These are phyloP conservation scores for Cochlearius cochlearius DNA, from an alignment of 2,113 vertebrate genomes.

Conservation along the genomic window DNA sequence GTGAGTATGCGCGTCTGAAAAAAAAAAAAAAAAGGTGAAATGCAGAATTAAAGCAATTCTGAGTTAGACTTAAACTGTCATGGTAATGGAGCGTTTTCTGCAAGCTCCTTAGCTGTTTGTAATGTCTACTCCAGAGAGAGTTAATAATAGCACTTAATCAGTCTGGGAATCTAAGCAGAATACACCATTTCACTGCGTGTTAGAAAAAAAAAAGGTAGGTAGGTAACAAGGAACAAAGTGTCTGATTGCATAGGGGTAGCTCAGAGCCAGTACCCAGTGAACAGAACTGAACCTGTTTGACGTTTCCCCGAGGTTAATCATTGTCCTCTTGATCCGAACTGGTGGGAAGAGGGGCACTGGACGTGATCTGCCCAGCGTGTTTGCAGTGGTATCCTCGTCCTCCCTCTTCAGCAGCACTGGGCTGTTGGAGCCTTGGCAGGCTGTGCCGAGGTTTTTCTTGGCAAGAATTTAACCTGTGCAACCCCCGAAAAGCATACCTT, in stretches of 20 bases:
- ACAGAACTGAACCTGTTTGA: not conserved
- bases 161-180: not conserved
- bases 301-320: fast-evolving
- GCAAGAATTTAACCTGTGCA: not conserved
- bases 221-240: not conserved
- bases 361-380: too few species aligned
- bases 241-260: too few species aligned
- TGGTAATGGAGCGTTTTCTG: not conserved
- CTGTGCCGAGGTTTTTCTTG: fast-evolving
- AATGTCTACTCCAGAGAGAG: not conserved
- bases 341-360: not conserved
- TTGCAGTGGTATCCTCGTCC: not conserved
- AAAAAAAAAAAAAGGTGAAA: not conserved
- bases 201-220: not conserved
- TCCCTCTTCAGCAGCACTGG: not conserved
- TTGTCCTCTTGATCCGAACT: not conserved
- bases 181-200: not conserved
- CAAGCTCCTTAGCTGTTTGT: not conserved
- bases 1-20: not conserved
- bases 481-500: not conserved
- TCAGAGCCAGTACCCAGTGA: not conserved
- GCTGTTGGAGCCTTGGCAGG: not conserved
- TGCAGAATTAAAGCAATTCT: not conserved
- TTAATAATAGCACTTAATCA: not conserved
- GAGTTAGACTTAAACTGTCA: not conserved